Conservation (phyloP, 2,888 invertebrate genomes). For the Lasioglossum oenotherae region DNA sequence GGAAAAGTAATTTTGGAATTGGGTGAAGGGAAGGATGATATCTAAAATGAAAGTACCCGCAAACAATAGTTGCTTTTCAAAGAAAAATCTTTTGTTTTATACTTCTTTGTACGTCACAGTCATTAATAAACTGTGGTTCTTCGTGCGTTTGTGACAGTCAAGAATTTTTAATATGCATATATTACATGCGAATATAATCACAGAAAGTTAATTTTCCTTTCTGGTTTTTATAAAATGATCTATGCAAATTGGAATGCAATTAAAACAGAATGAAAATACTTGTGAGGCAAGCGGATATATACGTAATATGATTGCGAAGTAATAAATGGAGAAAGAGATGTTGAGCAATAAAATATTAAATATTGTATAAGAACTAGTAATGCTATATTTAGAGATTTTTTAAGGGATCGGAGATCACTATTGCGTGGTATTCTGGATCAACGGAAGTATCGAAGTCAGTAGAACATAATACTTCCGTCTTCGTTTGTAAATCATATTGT, state of each 20-base stretch:
- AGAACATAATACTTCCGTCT: conserved; percentile 13
- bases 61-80: not conserved
- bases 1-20: not conserved
- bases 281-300: not conserved
- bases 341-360: not conserved
- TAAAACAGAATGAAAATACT: not conserved
- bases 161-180: not conserved
- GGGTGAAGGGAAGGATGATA: not conserved
- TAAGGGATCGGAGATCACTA: not conserved
- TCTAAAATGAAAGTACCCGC: not conserved
- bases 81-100: not conserved
- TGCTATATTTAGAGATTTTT: not conserved
- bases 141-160: not conserved
- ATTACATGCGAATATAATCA: no score
- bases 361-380: conserved; percentile 11
- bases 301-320: not conserved
- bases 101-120: not conserved
- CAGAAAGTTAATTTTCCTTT: not conserved
- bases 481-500: not conserved
- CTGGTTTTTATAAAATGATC: not conserved
- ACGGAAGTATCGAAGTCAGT: conserved; percentile 9
- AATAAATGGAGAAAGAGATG: not conserved
- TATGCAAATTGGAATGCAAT: not conserved
- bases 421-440: not conserved
- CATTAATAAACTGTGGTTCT: not conserved